Conservation (phyloP, 1,140 invertebrate genomes). For the Venustaconcha ellipsiformis region DNA sequence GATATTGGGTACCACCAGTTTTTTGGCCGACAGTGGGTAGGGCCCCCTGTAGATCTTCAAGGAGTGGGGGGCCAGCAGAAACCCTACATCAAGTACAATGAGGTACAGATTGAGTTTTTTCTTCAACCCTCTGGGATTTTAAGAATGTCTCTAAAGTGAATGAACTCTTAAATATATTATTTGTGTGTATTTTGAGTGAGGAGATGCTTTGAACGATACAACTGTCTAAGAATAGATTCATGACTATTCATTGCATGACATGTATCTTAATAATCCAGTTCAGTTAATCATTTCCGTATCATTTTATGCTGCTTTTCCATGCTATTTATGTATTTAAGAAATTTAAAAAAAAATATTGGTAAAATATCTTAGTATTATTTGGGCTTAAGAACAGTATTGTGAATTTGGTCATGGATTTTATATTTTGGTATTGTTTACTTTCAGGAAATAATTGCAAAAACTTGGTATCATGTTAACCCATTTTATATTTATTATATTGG, state of each 20-base stretch:
- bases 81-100: slow-evolving; percentile 54
- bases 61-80: slow-evolving; percentile 38
- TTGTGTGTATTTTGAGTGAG: neutral
- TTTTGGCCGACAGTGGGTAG: slow-evolving; percentile 66
- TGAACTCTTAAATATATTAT: neutral
- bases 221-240: neutral
- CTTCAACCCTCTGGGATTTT: too few species aligned
- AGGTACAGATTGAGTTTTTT: slow-evolving; percentile 45
- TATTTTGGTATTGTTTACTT: too few species aligned
- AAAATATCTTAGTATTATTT: too few species aligned
- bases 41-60: slow-evolving; percentile 44
- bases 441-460: too few species aligned
- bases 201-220: neutral
- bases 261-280: neutral
- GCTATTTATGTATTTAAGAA: too few species aligned
- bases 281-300: too few species aligned
- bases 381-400: too few species aligned
- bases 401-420: too few species aligned
- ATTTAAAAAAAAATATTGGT: too few species aligned
- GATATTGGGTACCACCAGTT: slow-evolving; percentile 64
- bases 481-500: too few species aligned
- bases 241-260: neutral
- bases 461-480: too few species aligned
- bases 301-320: too few species aligned
- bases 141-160: neutral